Evolutionary conservation across 1,140 invertebrate genomes (phyloP).

Genomic region (Dryas iulia): DNA sequence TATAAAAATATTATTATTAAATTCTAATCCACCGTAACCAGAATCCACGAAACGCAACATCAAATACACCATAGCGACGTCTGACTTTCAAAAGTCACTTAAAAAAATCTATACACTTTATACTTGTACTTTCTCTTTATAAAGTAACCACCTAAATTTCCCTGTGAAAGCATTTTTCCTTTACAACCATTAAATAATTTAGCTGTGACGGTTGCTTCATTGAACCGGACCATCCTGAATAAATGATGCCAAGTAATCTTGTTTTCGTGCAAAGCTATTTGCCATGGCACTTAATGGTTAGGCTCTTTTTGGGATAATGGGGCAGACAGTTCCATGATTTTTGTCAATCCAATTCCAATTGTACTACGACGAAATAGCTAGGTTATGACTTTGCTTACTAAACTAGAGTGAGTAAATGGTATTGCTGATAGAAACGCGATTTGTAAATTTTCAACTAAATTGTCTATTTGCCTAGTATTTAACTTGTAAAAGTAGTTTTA

Average conservation of each 20-base stretch:
- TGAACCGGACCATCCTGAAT: not conserved
- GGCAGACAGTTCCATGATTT: not conserved
- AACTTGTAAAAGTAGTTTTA: no score
- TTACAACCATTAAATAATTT: not conserved
- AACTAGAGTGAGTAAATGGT: not conserved
- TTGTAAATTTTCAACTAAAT: no score
- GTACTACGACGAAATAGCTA: not conserved
- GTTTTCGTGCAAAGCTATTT: not conserved
- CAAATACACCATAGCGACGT: no score
- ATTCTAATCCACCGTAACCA: no score
- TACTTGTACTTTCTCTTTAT: not conserved
- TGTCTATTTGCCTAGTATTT: no score
- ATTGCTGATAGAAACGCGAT: no score
- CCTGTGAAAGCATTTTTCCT: not conserved
- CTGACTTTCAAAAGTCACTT: no score
- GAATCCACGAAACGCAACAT: no score
- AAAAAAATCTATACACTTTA: no score
- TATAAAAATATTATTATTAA: no score
- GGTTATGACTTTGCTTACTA: not conserved
- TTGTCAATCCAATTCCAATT: not conserved
- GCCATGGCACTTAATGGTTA: not conserved
- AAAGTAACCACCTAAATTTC: not conserved
- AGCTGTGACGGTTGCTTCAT: not conserved
- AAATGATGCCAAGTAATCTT: constrained; percentile 1
- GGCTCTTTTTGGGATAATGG: not conserved